Evolutionary conservation across 2,113 vertebrate genomes (phyloP), one percentile per base, ranked within the genome.

Genomic region (Megaceryle maxima): DNA sequence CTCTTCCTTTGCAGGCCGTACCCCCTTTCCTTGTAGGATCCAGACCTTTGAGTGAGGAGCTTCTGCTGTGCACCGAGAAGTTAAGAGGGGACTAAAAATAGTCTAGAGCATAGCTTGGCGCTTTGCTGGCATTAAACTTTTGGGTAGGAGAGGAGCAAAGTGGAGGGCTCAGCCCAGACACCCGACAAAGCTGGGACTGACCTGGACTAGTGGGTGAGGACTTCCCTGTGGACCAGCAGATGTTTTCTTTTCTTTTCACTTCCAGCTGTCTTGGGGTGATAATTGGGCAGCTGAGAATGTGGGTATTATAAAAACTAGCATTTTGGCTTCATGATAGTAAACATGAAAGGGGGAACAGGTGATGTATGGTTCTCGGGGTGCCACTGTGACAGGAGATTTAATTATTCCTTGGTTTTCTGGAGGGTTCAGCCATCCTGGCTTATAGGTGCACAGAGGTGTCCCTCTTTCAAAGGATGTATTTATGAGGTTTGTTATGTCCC

Each of bases 401-500:
- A 13, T 90, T 50, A 15, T 67, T 41, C 46, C 37, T 5, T 9
- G 59, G 35, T 21, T 24, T 87, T 33, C 26, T 15, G 11, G 21
- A 51, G 64, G 48, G 10, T 16, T 76, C 31, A 17, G 21, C 68
- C 57, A 5, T 13, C 41, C 51, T 50, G 63, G 14, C 19, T 48
- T 10, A 41, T 41, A 41, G 39, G 39, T 41, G 39, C 39, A 41
- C 39, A 41, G 39, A 41, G 39, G 39, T 41, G 4, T 28, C 22
- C 15, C 28, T 28, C 19, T 85, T 57, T 46, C 55, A 33, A 53
- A 51, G 43, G 29, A 26, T 0, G 1, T 12, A 12, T 56, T 46
- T 1, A 2, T 31, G 33, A 48, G 24, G 13, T 76, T 68, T 1
- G 0, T 63, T 35, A 3, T 15, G 31, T 46, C n/a, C 41, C 0